Evolutionary conservation across 2,113 vertebrate genomes (phyloP).

Genomic region (Myanophis thanlyinensis): DNA sequence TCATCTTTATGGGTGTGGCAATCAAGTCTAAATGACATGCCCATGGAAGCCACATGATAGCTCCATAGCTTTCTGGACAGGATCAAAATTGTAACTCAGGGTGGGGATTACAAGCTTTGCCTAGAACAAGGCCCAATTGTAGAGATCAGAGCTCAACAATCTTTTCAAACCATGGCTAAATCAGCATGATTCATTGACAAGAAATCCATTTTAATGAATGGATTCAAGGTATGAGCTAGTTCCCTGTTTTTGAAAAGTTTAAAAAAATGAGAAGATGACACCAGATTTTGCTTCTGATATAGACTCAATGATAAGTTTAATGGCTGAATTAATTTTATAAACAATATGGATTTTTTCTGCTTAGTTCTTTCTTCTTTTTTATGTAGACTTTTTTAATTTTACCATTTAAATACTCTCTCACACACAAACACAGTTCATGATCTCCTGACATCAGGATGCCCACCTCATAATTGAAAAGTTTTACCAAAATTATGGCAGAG

Average conservation of each 20-base stretch:
- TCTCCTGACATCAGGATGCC: background rate
- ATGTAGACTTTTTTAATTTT: background rate
- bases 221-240: background rate
- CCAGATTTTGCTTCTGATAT: background rate
- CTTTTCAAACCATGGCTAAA: background rate
- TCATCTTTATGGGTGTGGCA: slow-evolving; percentile 25
- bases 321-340: background rate
- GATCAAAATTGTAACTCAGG: background rate
- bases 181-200: background rate
- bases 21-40: background rate
- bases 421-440: background rate
- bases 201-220: background rate
- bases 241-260: background rate
- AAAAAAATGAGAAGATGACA: background rate
- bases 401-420: background rate
- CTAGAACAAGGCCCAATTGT: background rate
- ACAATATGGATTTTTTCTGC: background rate
- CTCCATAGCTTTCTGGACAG: background rate
- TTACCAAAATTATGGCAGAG: background rate
- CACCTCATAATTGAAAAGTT: background rate
- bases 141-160: background rate
- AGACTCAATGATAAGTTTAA: background rate
- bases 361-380: background rate
- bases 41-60: background rate
- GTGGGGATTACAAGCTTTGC: background rate